Percentiles rank a stretch among this genome's conserved stretches.
Conservation (phyloP, 1,140 invertebrate species). For the Centruroides sculpturatus region DNA sequence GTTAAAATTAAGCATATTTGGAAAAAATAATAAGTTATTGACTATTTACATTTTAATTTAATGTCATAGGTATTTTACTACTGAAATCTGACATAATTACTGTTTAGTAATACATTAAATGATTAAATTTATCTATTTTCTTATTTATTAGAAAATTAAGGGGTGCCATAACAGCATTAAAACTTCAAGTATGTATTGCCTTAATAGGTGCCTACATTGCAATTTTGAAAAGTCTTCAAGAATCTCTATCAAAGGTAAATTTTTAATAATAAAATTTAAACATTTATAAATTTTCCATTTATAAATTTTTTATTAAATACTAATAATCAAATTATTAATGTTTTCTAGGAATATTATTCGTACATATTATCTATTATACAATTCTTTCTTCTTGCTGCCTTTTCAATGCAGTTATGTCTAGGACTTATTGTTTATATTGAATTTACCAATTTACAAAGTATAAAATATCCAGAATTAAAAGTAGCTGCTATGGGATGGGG, state of each 20-base stretch:
- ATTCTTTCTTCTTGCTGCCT: constrained; percentile 14
- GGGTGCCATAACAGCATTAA: constrained; percentile 14
- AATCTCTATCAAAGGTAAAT: constrained; percentile 12
- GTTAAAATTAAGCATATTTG: too few relatives aligned
- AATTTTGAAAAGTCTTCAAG: constrained; percentile 11
- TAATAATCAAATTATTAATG: too few relatives aligned
- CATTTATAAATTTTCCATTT: too few relatives aligned
- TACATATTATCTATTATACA: constrained; percentile 10
- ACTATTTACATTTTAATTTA: too few relatives aligned
- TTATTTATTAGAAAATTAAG: constrained; percentile 9
- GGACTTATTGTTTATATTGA: constrained; percentile 15
- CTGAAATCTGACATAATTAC: too few relatives aligned
- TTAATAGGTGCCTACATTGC: constrained; percentile 12
- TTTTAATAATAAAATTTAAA: not conserved
- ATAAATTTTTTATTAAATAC: too few relatives aligned
- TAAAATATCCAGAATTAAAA: constrained; percentile 12
- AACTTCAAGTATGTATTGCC: constrained; percentile 15
- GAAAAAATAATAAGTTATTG: too few relatives aligned
- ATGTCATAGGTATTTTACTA: too few relatives aligned
- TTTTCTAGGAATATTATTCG: constrained; percentile 10
- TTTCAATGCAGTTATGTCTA: constrained; percentile 15
- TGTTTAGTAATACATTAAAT: too few relatives aligned
- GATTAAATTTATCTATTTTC: not conserved
- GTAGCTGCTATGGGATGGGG: constrained; percentile 16
- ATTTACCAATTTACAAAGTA: constrained; percentile 6